Conservation (phyloP, 2,888 invertebrate species). For the Cosmorhoe ocellata region DNA sequence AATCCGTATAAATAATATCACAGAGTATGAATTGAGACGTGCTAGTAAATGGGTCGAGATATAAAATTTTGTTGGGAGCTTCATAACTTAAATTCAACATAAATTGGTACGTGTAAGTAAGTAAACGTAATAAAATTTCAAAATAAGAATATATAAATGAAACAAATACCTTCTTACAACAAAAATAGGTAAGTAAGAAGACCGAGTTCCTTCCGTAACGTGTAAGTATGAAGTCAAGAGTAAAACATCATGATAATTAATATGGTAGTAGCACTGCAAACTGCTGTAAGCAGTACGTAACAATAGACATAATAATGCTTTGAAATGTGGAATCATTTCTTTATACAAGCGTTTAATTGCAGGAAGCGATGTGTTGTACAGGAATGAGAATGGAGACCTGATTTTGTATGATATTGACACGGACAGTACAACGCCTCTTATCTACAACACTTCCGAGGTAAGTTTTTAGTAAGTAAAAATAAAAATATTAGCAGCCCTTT, state of each 20-base stretch:
- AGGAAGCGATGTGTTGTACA: slow-evolving; percentile 86
- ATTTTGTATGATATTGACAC: slow-evolving; percentile 78
- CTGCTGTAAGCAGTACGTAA: slow-evolving; percentile 6
- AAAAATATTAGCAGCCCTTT: no score
- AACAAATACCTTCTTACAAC: no score
- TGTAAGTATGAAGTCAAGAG: slow-evolving; percentile 5
- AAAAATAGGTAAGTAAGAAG: not conserved
- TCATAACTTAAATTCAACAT: no score
- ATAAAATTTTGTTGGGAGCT: slow-evolving; percentile 22
- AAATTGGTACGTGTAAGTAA: no score
- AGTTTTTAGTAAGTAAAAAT: slow-evolving; percentile 27
- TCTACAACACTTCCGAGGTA: slow-evolving; percentile 76
- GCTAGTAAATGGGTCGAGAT: slow-evolving; percentile 6
- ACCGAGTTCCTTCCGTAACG: slow-evolving; percentile 3
- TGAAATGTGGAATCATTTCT: slow-evolving; percentile 24
- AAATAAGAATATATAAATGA: no score
- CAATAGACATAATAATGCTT: slow-evolving; percentile 24
- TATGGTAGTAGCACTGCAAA: not conserved
- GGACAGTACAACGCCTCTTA: slow-evolving; percentile 59
- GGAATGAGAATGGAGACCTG: slow-evolving; percentile 81
- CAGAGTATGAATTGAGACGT: no score
- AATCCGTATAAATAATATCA: not conserved
- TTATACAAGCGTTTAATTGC: slow-evolving; percentile 48
- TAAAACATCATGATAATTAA: slow-evolving; percentile 2
- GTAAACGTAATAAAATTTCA: no score